Conservation (phyloP, 1,140 invertebrate genomes). For the Drosophila lowei region DNA sequence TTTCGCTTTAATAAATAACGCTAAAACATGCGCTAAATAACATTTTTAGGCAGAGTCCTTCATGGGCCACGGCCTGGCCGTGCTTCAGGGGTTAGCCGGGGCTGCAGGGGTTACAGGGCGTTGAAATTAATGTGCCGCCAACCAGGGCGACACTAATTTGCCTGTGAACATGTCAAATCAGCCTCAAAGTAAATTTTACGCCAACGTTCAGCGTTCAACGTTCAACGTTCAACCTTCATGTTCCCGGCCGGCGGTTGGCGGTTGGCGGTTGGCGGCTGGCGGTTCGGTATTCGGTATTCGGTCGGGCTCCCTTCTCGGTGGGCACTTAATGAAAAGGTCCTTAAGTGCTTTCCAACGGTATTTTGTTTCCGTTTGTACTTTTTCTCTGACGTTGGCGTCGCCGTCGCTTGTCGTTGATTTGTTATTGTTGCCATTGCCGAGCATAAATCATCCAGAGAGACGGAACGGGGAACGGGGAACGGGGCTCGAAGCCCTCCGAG, state of each 20-base stretch:
- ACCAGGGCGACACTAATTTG: conserved; percentile 76
- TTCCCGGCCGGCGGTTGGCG: conserved; percentile 3
- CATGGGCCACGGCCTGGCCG: conserved; percentile 5
- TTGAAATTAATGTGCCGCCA: conserved; percentile 75
- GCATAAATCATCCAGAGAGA: conserved; percentile 68
- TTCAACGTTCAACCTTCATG: conserved; percentile 28
- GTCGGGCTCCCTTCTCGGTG: background rate
- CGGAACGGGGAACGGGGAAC: background rate
- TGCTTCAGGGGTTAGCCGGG: background rate
- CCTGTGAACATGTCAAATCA: conserved; percentile 82
- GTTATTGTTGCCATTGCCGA: conserved; percentile 74
- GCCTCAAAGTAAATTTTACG: conserved; percentile 74
- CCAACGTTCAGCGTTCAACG: conserved; percentile 22
- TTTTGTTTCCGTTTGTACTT: conserved; percentile 81
- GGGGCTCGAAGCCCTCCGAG: background rate
- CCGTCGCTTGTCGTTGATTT: conserved; percentile 70
- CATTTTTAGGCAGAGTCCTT: conserved; percentile 60
- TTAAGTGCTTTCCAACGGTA: conserved; percentile 82
- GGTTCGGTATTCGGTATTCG: too few species aligned
- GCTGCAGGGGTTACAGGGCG: conserved; percentile 19
- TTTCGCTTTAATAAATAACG: conserved; percentile 81
- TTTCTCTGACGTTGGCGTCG: conserved; percentile 52
- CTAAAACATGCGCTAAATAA: conserved; percentile 81
- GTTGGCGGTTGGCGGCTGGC: too few species aligned
- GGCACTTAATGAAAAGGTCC: conserved; percentile 81